Evolutionary conservation across 1,140 invertebrate genomes (phyloP).

Genomic region (Dendrolimus kikuchii): DNA sequence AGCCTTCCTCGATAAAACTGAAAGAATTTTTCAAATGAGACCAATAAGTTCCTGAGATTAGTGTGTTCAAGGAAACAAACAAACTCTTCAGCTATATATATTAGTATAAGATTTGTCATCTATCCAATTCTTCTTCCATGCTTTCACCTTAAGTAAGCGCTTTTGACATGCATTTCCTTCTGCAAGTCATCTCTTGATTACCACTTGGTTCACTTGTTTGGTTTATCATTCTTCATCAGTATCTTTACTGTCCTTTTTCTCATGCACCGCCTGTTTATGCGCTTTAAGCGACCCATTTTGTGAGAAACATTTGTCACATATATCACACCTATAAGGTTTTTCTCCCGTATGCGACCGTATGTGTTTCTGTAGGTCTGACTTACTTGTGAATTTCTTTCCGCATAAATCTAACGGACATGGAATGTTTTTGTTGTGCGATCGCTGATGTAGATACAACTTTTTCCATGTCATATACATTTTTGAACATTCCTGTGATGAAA

Average conservation of each 20-base stretch:
- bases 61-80: no score
- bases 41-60: no score
- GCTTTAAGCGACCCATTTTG: constrained; percentile 59
- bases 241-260: neutral
- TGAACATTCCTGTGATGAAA: constrained; percentile 40
- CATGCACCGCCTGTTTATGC: constrained; percentile 37
- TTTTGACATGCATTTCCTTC: no score
- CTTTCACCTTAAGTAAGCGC: no score
- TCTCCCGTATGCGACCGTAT: constrained; percentile 56
- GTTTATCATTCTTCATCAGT: no score
- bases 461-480: constrained; percentile 40
- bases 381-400: constrained; percentile 75
- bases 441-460: constrained; percentile 57
- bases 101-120: no score
- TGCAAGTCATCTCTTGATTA: no score
- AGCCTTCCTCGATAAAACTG: no score
- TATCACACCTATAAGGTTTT: constrained; percentile 44
- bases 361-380: constrained; percentile 54
- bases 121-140: no score
- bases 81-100: no score
- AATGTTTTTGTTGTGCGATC: constrained; percentile 58
- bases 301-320: constrained; percentile 59
- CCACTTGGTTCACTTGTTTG: no score
- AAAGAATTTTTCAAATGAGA: no score
- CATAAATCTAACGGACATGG: constrained; percentile 58